Conservation (phyloP, 2,888 invertebrate species). For the Linnaemya tessellans region DNA sequence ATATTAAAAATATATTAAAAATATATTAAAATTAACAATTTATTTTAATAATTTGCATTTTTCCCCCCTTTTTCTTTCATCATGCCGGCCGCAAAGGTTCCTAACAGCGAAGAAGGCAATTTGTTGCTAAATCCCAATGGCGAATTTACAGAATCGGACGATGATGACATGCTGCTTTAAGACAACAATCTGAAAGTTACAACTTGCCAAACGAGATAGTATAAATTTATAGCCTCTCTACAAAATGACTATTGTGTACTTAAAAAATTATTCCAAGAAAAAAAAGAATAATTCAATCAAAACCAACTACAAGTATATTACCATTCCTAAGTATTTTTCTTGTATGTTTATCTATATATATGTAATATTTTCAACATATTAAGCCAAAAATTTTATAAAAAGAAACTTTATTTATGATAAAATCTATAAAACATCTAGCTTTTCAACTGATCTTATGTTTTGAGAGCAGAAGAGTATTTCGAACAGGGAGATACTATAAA, state of each 20-base stretch:
- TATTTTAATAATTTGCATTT: neutral
- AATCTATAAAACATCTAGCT: constrained; percentile 13
- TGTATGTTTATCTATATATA: constrained; percentile 5
- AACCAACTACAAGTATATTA: constrained; percentile 17
- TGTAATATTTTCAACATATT: constrained; percentile 34
- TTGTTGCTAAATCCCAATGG: constrained; percentile 81
- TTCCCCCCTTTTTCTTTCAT: constrained; percentile 22
- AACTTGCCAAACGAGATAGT: constrained; percentile 16
- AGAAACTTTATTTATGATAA: neutral
- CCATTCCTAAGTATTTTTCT: constrained; percentile 34
- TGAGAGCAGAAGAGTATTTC: constrained; percentile 2
- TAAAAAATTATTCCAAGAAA: constrained; percentile 4
- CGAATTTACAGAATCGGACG: constrained; percentile 81
- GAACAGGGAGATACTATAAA: constrained; percentile 6
- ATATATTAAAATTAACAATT: too few species aligned
- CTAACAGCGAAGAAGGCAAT: constrained; percentile 81
- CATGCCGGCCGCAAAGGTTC: constrained; percentile 75
- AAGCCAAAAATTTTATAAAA: constrained; percentile 35
- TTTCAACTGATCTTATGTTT: constrained; percentile 50
- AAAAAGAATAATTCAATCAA: neutral
- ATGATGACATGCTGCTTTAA: constrained; percentile 82
- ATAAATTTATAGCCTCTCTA: constrained; percentile 10
- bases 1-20: too few species aligned
- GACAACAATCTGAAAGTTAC: neutral
- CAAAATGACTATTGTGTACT: constrained; percentile 15